These are phyloP conservation scores for Ellobius talpinus DNA, from an alignment of 2,113 vertebrate species.

Conservation along the genomic window DNA sequence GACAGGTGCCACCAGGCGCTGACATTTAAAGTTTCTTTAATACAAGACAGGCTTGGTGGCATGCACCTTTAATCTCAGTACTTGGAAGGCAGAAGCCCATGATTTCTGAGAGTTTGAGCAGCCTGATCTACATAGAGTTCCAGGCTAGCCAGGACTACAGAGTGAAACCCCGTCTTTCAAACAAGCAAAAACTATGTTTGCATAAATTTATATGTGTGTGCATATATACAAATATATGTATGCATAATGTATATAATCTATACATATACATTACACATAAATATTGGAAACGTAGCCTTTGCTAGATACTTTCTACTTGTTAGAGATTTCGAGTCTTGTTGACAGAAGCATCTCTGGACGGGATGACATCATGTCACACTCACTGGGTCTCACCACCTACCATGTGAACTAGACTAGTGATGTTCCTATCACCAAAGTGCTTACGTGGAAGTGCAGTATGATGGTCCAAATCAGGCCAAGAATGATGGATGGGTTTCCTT, in stretches of 20 bases:
- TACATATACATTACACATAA: neutral
- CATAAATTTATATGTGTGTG: no score
- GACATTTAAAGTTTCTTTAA: neutral
- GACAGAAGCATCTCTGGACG: conserved; percentile 47
- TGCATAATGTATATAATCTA: neutral
- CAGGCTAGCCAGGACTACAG: neutral
- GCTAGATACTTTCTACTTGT: neutral
- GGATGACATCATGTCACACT: neutral
- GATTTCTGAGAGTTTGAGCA: neutral
- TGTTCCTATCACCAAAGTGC: conserved; percentile 76
- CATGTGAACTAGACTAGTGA: neutral
- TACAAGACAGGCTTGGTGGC: neutral
- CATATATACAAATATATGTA: neutral
- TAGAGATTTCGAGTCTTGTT: conserved; percentile 5
- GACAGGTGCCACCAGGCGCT: neutral
- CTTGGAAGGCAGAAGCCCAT: neutral
- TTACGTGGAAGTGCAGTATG: conserved; percentile 98
- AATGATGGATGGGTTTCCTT: conserved; percentile 97
- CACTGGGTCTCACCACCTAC: neutral
- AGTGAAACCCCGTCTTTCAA: neutral
- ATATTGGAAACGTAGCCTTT: neutral
- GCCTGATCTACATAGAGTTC: neutral
- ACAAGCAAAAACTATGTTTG: neutral
- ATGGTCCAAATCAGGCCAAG: conserved; percentile 98
- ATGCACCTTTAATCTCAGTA: neutral